These are phyloP conservation scores for Pseudomyrmex cubaensis DNA, from an alignment of 1,140 invertebrate genomes.

Conservation along the genomic window DNA sequence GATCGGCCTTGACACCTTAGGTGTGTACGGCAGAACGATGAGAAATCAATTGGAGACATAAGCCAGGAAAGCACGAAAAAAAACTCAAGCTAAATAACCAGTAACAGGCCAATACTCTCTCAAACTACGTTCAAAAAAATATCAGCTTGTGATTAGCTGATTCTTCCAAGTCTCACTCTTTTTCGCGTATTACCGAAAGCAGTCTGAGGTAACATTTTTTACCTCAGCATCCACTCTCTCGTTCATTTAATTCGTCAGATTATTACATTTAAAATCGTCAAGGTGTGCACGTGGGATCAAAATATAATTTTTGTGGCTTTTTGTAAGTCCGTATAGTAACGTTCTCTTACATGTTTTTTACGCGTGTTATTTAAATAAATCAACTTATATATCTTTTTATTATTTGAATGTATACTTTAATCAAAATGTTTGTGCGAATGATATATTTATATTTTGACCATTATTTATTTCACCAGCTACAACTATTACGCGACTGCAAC, in stretches of 20 bases:
- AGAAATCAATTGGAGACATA: conserved; percentile 42
- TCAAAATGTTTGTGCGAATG: too few species aligned
- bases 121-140: too few species aligned
- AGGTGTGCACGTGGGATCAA: not conserved
- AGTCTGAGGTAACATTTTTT: not conserved
- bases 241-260: not conserved
- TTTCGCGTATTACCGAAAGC: too few species aligned
- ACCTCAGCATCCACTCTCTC: not conserved
- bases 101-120: too few species aligned
- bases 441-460: not conserved
- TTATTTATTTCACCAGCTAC: conserved; percentile 2
- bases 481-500: conserved; percentile 48
- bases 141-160: too few species aligned
- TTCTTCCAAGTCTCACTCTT: too few species aligned
- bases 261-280: too few species aligned
- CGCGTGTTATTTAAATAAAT: not conserved
- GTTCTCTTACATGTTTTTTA: not conserved
- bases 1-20: conserved; percentile 38
- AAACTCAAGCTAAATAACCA: too few species aligned
- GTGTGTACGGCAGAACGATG: not conserved
- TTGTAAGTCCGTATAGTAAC: not conserved
- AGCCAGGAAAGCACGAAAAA: too few species aligned
- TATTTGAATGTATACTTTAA: too few species aligned
- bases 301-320: not conserved
- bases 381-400: too few species aligned